These are phyloP conservation scores for Priocnemis perturbator DNA, from an alignment of 2,888 invertebrate species.

Conservation along the genomic window DNA sequence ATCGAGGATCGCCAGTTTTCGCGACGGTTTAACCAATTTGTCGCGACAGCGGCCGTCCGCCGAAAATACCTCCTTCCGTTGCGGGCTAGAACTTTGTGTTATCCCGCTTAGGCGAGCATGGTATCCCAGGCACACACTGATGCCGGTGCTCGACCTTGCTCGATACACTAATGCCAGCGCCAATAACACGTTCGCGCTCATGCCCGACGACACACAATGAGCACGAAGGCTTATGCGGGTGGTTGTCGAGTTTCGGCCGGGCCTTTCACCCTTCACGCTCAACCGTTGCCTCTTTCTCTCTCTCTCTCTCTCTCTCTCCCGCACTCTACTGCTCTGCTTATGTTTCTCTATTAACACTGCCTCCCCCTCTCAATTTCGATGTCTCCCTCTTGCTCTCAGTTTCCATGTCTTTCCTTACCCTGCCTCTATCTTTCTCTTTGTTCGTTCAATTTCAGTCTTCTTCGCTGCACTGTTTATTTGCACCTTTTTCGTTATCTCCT, in stretches of 20 bases:
- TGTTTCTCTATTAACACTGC: background rate
- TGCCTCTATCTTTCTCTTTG: constrained; percentile 15
- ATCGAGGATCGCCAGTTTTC: background rate
- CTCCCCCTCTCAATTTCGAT: constrained; percentile 2
- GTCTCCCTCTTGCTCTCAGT: too few species aligned
- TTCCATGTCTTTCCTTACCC: too few species aligned
- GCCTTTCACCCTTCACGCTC: constrained; percentile 47
- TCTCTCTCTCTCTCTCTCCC: background rate
- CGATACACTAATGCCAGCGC: constrained; percentile 42
- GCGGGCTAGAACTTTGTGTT: constrained; percentile 8
- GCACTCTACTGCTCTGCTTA: too few species aligned
- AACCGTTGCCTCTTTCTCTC: constrained; percentile 19
- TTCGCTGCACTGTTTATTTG: too few species aligned
- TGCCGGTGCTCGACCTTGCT: constrained; percentile 10
- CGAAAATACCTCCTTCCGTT: constrained; percentile 16
- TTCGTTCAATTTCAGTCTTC: too few species aligned
- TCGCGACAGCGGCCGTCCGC: constrained; percentile 17
- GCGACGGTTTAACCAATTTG: constrained; percentile 35
- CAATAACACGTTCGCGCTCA: constrained; percentile 25
- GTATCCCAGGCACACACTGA: constrained; percentile 5
- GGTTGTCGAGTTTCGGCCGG: constrained; percentile 43
- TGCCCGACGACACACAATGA: constrained; percentile 32
- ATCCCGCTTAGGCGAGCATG: constrained; percentile 4
- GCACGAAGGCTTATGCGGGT: constrained; percentile 35
- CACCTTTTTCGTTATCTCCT: constrained; percentile 1